phyloP scores from a whole-genome alignment of 2,888 invertebrate genomes.

The Heliconius ismenius region DNA sequence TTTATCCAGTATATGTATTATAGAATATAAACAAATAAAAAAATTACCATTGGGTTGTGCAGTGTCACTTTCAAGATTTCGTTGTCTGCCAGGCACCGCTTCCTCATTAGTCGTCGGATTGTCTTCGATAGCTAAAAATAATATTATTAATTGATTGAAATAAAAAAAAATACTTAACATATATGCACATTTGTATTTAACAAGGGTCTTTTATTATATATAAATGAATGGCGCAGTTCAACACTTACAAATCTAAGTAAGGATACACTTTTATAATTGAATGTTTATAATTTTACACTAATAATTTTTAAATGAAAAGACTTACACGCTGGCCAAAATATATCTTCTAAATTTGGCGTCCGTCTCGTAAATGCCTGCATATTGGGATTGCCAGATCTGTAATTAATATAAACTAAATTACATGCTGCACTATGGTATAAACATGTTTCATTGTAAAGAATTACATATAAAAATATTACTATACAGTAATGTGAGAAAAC shows the following conservation, averaged over 20 bases:
- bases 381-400: conserved; percentile 2
- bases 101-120: background rate
- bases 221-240: too few relatives aligned
- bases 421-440: background rate
- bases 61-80: background rate
- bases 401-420: background rate
- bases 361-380: background rate
- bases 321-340: conserved; percentile 7
- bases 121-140: conserved; percentile 1
- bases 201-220: too few relatives aligned
- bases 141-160: too few relatives aligned
- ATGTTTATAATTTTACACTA: background rate
- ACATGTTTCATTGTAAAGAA: background rate
- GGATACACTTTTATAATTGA: too few relatives aligned
- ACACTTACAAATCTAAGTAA: too few relatives aligned
- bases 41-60: background rate
- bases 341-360: background rate
- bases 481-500: background rate
- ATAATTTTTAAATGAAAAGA: background rate
- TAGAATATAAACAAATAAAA: too few relatives aligned
- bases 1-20: too few relatives aligned
- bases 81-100: background rate
- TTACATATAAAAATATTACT: too few relatives aligned
- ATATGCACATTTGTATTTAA: too few relatives aligned
- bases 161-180: too few relatives aligned